Conservation (phyloP, 2,113 vertebrate genomes). For the Chauna torquata region DNA sequence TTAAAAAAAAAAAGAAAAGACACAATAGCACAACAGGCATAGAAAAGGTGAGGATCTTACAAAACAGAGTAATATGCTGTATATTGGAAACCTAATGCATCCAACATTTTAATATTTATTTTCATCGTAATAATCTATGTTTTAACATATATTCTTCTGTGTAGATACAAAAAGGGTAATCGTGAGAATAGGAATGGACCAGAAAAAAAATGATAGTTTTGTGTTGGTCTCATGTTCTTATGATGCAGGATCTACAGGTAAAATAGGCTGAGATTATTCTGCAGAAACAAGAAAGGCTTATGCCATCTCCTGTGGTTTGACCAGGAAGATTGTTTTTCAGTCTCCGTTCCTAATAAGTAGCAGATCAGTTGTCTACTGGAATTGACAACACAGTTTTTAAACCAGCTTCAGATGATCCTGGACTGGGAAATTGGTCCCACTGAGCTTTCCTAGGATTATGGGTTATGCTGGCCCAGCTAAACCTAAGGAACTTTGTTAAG, state of each 20-base stretch:
- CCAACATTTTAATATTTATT: not conserved
- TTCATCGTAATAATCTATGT: not conserved
- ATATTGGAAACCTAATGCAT: not conserved
- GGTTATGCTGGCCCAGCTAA: not conserved
- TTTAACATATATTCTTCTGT: not conserved
- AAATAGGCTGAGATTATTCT: not conserved
- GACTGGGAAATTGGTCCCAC: not conserved
- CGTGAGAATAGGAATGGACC: not conserved
- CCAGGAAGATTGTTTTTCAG: not conserved
- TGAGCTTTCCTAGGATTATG: not conserved
- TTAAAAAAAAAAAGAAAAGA: not conserved
- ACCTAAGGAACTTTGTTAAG: not conserved
- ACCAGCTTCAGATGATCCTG: not conserved
- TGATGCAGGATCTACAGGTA: not conserved
- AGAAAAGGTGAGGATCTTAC: not conserved
- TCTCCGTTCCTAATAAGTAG: not conserved
- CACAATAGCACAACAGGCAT: not conserved
- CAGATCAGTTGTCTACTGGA: rapidly evolving
- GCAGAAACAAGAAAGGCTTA: not conserved
- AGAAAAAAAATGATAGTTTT: not conserved
- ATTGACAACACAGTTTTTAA: not conserved
- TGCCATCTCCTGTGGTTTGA: not conserved
- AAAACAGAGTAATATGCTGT: not conserved
- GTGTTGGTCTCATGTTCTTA: not conserved
- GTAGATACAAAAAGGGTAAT: not conserved